Base-by-base conservation (phyloP, 2,888 invertebrate species). In the Arctia plantaginis region DNA sequence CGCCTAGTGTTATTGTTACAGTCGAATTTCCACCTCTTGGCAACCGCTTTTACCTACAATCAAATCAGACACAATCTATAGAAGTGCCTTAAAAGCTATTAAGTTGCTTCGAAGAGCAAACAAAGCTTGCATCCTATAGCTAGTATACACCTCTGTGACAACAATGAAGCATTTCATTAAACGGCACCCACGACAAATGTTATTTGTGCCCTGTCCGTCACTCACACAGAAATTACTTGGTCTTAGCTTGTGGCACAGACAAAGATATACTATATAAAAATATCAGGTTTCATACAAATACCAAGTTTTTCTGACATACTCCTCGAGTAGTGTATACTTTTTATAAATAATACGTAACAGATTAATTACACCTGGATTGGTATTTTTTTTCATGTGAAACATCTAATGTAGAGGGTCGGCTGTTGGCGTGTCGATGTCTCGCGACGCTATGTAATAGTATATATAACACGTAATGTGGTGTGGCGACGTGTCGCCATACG, bases 81-180 rank as follows among this genome's bases (percentile, higher is more conserved):
- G 13, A 30, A 67, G 30, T 18, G 44, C 23, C 23, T 30, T 44
- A 33, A 62, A 62, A 62, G 62, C 62, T 30, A 62, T 62, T 62
- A 62, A 33, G 23, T 67, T 47, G 20, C 47, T 59, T 59, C 35
- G 27, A 70, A 70, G 27, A 44, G 15, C 70, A 62, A 41, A 70
- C 70, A 44, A 70, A 62, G 44, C 15, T 64, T 74, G 65, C 65
- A 66, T 41, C 65, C 51, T 68, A 64, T 68, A 71, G 20, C 51
- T 64, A 62, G 64, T 44, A 72, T 44, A 72, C 35, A 35, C 67
- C 15, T 18, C 59, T 39, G 51, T 72, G 76, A 81, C 47, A 69
- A 80, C 77, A 84, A 82, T 81, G 74, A 76, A 78, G 66, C 73
- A 71, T 85, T 86, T 81, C 78, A 83, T 86, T 85, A 83, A 83